phyloP scores from a whole-genome alignment of 2,113 vertebrate genomes.

The Meles meles region DNA sequence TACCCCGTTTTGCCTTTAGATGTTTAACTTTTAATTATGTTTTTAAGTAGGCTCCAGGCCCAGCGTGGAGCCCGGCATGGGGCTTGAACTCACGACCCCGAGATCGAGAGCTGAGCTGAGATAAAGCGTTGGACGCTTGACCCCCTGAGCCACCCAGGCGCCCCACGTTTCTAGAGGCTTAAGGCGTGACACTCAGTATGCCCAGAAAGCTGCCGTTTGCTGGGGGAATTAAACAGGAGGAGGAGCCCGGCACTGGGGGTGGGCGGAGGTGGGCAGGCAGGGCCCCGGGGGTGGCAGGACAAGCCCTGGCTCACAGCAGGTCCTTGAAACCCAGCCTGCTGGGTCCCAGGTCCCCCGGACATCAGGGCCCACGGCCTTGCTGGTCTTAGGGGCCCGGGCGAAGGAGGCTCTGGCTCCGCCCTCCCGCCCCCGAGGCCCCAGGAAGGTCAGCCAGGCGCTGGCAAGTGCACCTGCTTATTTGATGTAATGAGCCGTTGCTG shows the following conservation, averaged over 20 bases:
- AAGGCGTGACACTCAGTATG: fast-evolving
- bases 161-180: not conserved
- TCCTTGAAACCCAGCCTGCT: not conserved
- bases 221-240: not conserved
- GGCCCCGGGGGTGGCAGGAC: no score
- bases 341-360: fast-evolving
- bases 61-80: no score
- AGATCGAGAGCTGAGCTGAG: not conserved
- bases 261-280: not conserved
- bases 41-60: not conserved
- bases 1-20: fast-evolving
- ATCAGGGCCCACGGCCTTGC: fast-evolving
- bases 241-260: not conserved
- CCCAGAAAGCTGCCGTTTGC: fast-evolving
- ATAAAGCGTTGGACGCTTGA: not conserved
- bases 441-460: not conserved
- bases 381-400: fast-evolving
- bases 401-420: not conserved
- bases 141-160: not conserved
- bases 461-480: not conserved
- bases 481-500: not conserved
- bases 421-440: not conserved
- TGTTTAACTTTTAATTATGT: not conserved
- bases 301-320: fast-evolving
- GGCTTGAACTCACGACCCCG: not conserved